phyloP scores from a whole-genome alignment of 2,797 vertebrate species.

The Chelon auratus region DNA sequence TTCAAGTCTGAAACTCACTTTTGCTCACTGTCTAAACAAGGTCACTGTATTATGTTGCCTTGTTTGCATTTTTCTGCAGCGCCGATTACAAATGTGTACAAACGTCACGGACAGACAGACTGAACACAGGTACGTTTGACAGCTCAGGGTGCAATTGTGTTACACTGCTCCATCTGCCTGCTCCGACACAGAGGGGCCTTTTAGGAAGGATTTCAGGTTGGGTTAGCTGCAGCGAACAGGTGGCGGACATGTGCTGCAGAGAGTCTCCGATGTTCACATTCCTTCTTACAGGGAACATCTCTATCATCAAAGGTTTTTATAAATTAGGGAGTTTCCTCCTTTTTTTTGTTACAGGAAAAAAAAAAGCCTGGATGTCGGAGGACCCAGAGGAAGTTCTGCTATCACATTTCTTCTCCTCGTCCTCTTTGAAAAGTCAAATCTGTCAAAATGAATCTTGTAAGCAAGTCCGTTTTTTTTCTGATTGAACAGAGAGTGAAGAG shows the following conservation, averaged over 20 bases:
- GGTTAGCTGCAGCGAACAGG: conserved; percentile 62
- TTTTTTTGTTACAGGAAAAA: conserved; percentile 35
- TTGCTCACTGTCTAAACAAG: no score
- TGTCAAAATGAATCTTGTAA: conserved; percentile 52
- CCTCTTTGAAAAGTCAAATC: conserved; percentile 35
- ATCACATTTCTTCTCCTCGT: conserved; percentile 46
- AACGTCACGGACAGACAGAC: background rate
- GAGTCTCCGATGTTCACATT: conserved; percentile 61
- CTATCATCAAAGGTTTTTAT: conserved; percentile 65
- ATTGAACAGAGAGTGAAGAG: conserved; percentile 7
- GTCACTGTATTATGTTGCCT: no score
- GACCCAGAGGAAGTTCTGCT: conserved; percentile 49
- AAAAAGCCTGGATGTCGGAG: conserved; percentile 22
- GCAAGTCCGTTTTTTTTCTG: conserved; percentile 25
- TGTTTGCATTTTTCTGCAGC: background rate
- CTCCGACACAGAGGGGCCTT: conserved; percentile 42
- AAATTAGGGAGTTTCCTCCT: conserved; percentile 50
- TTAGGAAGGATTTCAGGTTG: conserved; percentile 52
- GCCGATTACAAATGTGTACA: background rate
- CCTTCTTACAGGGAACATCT: conserved; percentile 58
- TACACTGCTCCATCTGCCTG: conserved; percentile 30
- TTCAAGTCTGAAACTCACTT: no score
- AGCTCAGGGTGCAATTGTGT: conserved; percentile 43
- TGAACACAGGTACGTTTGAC: conserved; percentile 33
- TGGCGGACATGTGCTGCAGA: conserved; percentile 70